Base-by-base conservation (phyloP, 2,113 vertebrate species). In the Thomomys bottae region DNA sequence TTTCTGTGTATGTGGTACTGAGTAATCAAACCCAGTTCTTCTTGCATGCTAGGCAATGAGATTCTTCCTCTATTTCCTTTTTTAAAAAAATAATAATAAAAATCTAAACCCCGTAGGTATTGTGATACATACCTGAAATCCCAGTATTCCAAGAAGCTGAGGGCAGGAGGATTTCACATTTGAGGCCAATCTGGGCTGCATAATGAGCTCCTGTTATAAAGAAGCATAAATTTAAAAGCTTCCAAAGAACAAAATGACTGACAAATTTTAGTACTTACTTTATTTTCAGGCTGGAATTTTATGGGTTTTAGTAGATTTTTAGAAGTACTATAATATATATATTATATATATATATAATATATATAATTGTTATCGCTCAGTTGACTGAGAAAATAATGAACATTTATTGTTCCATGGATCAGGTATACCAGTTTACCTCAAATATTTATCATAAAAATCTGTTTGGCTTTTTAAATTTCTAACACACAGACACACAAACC, bases 281-380 rank as follows among this genome's bases (percentile, higher is more conserved):
- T 67, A 78, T 45, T 64, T 10, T 4, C 11, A 82, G 1, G 73
- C 87, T 71, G 88, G n/a, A 10, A 54, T 14, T 78, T 85, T 87
- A 64, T 86, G 68, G 84, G 92, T 94, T 89, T 59, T 84, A 63
- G 17, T 88, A 87, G 54, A 24, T 42, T 88, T 91, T 90, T 89
- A 89, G 34, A 82, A 81, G 4, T 87, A 49, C n/a, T 49, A 1
- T 64, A 68, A 64, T 67, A 49, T 8, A 14, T n/a, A n/a, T n/a
- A n/a, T n/a, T n/a, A n/a, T n/a, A n/a, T n/a, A n/a, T n/a, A n/a
- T n/a, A n/a, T n/a, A n/a, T n/a, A n/a, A n/a, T n/a, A n/a, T n/a
- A n/a, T n/a, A n/a, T n/a, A n/a, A n/a, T n/a, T 84, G 28, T 63
- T 30, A 81, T 79, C 2, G 8, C 14, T 32, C 26, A 63, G 3